Evolutionary conservation across 2,113 vertebrate genomes (phyloP).

Genomic region (Sylvietta virens): DNA sequence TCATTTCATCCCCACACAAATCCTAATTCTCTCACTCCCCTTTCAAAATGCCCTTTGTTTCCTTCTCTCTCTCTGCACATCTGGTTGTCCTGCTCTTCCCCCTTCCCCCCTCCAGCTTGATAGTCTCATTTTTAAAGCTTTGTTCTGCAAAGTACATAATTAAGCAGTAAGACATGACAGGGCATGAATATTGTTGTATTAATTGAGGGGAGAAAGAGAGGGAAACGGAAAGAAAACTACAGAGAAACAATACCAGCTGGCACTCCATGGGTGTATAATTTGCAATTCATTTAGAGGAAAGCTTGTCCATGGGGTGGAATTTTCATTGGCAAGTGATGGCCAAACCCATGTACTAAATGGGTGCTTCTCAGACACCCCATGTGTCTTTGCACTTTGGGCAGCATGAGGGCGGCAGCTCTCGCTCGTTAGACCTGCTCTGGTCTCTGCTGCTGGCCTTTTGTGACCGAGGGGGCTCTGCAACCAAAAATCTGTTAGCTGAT

Average conservation of each 20-base stretch:
- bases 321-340: background rate
- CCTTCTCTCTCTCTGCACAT: background rate
- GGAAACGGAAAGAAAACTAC: background rate
- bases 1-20: background rate
- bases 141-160: slow-evolving; percentile 47
- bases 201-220: slow-evolving; percentile 2
- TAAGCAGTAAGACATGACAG: slow-evolving; percentile 45
- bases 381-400: background rate
- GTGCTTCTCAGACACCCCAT: background rate
- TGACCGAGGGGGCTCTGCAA: background rate
- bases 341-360: background rate
- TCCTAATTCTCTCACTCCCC: background rate
- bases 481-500: background rate
- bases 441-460: background rate
- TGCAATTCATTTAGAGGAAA: slow-evolving; percentile 16
- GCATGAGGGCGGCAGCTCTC: accelerated
- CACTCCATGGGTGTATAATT: slow-evolving; percentile 19
- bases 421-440: background rate
- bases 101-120: background rate
- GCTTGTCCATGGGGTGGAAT: background rate
- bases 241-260: slow-evolving; percentile 47
- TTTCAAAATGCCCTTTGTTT: slow-evolving; percentile 32
- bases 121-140: slow-evolving; percentile 53
- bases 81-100: slow-evolving; percentile 23
- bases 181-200: slow-evolving; percentile 39